Percentiles rank a stretch among this genome's conserved stretches.
Evolutionary conservation across 2,888 invertebrate species (phyloP).

Genomic region (Eupithecia exiguata): DNA sequence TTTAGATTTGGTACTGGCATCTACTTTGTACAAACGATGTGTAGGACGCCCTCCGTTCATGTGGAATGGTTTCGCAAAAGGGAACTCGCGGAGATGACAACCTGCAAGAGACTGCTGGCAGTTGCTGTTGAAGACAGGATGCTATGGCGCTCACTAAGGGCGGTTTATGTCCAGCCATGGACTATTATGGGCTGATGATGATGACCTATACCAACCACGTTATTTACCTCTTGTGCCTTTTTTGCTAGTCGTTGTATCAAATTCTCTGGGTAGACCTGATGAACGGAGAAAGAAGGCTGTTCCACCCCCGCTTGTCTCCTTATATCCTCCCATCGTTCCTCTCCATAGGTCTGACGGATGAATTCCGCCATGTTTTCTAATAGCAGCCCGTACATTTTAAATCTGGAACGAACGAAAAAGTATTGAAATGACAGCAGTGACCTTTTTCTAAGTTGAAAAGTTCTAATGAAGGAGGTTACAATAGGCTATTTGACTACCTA

Average conservation of each 20-base stretch:
- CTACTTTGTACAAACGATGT: not conserved
- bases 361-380: conserved; percentile 97
- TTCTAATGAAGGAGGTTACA: not conserved
- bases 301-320: conserved; percentile 93
- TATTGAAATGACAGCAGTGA: not conserved
- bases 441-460: not conserved
- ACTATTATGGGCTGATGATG: not conserved
- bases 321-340: conserved; percentile 96
- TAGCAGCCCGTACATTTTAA: conserved; percentile 96
- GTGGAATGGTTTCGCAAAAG: not conserved
- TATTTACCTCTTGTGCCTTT: conserved; percentile 88
- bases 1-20: not conserved
- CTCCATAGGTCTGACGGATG: conserved; percentile 96
- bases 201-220: too few species aligned
- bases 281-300: conserved; percentile 93
- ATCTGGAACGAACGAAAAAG: conserved; percentile 35
- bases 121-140: not conserved
- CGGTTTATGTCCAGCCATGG: not conserved
- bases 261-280: conserved; percentile 96
- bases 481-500: too few species aligned
- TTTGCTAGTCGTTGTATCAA: conserved; percentile 92
- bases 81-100: not conserved
- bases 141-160: not conserved
- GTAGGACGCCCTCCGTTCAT: not conserved
- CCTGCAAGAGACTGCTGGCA: not conserved